Evolutionary conservation across 2,888 invertebrate genomes (phyloP).

Genomic region (Mellilla xanthometata): DNA sequence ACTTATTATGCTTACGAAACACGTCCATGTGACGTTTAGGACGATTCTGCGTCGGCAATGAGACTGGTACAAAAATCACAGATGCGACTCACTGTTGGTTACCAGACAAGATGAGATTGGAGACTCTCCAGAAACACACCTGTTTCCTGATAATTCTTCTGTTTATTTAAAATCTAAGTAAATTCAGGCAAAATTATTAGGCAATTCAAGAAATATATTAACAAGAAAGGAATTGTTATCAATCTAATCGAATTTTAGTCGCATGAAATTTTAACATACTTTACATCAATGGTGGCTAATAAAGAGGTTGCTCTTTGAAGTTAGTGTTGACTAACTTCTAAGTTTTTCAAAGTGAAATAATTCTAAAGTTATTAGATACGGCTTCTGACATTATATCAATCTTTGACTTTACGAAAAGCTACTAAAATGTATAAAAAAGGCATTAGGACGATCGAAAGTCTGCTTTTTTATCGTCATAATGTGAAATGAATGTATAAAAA

Average conservation of each 20-base stretch:
- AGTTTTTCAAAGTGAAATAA: no score
- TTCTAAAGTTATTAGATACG: no score
- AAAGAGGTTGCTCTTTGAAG: no score
- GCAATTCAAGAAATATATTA: no score
- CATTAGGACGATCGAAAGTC: conserved; percentile 1
- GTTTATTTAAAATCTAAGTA: no score
- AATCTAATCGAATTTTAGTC: no score
- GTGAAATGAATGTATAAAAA: conserved; percentile 9
- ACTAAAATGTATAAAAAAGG: background rate
- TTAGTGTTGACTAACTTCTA: no score
- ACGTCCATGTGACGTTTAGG: conserved; percentile 54
- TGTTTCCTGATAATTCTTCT: conserved; percentile 24
- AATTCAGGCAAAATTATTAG: no score
- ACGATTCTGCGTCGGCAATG: conserved; percentile 48
- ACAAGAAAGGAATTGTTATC: no score
- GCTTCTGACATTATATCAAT: no score
- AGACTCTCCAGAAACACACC: conserved; percentile 50
- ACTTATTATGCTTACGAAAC: conserved; percentile 65
- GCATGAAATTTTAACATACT: no score
- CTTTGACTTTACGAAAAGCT: background rate
- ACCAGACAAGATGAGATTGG: conserved; percentile 63
- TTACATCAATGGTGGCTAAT: no score
- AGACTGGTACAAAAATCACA: conserved; percentile 59
- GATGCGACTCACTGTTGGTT: conserved; percentile 58
- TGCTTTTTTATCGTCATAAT: conserved; percentile 8